These are phyloP conservation scores for Epistrophella euchroma DNA, from an alignment of 2,888 invertebrate species.

Conservation along the genomic window DNA sequence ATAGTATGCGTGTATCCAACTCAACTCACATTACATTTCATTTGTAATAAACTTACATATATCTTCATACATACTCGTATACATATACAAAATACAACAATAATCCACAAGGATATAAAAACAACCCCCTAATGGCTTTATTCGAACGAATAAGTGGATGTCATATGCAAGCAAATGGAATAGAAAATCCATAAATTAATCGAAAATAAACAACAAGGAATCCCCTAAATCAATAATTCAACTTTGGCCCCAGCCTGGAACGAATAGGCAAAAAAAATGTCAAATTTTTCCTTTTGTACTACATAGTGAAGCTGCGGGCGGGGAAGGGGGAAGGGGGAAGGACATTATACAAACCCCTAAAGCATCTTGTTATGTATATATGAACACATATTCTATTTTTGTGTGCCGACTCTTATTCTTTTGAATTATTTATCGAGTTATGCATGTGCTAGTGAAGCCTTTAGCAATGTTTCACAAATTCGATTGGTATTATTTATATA, in stretches of 20 bases:
- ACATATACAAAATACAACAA: background rate
- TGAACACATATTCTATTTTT: conserved; percentile 59
- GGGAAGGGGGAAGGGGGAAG: too few relatives aligned
- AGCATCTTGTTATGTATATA: conserved; percentile 18
- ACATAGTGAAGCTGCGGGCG: background rate
- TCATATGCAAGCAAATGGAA: conserved; percentile 29
- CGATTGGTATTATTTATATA: conserved; percentile 22
- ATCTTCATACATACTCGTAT: too few relatives aligned
- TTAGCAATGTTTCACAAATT: conserved; percentile 13
- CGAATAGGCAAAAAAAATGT: conserved; percentile 11
- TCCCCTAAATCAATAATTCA: conserved; percentile 66
- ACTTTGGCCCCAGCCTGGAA: conserved; percentile 9
- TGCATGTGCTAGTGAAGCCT: conserved; percentile 14
- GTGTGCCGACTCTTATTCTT: conserved; percentile 37
- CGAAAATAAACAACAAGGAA: conserved; percentile 60
- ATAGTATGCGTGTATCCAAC: background rate
- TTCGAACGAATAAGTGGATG: background rate
- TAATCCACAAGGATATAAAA: background rate
- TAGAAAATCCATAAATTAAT: conserved; percentile 67
- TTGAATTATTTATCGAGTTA: conserved; percentile 53
- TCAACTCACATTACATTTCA: too few relatives aligned
- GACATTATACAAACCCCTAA: background rate
- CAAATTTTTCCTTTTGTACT: conserved; percentile 5
- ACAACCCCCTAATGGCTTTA: background rate
- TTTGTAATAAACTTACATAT: too few relatives aligned